A percentile compares a stretch with the other conserved stretches of the same genome.
Evolutionary conservation across 2,888 invertebrate species (phyloP).

Genomic region (Cecidostiba fungosa): DNA sequence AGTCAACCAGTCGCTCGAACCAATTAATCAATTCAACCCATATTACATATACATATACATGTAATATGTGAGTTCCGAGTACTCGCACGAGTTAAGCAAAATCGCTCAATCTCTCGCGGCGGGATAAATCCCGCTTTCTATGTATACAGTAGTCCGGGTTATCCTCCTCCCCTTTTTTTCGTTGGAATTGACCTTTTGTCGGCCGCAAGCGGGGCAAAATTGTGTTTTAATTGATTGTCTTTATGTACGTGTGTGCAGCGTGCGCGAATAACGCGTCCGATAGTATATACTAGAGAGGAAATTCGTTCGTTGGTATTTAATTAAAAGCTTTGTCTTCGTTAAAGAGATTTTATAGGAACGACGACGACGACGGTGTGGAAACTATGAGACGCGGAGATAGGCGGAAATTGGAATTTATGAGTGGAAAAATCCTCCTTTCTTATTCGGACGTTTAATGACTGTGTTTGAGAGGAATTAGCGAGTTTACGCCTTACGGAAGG

Average conservation of each 20-base stretch:
- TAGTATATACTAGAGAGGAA: not conserved
- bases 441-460: not conserved
- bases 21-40: too few relatives aligned
- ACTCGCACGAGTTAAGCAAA: too few relatives aligned
- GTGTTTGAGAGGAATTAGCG: not conserved
- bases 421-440: not conserved
- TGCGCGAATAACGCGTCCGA: not conserved
- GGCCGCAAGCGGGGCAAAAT: not conserved
- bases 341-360: not conserved
- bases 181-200: not conserved
- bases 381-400: not conserved
- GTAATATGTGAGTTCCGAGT: too few relatives aligned
- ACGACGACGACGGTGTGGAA: not conserved
- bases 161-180: not conserved
- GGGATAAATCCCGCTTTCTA: too few relatives aligned
- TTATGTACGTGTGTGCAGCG: not conserved
- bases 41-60: too few relatives aligned
- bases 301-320: slow-evolving; percentile 33
- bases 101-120: too few relatives aligned
- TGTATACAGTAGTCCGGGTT: not conserved
- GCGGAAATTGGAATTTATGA: not conserved
- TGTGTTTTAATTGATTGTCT: not conserved
- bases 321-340: slow-evolving; percentile 35
- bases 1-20: too few relatives aligned
- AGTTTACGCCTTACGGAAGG: not conserved